A percentile compares a stretch with the other conserved stretches of the same genome.
These are phyloP conservation scores for Penaeus indicus DNA, from an alignment of 1,140 invertebrate species.

Conservation along the genomic window DNA sequence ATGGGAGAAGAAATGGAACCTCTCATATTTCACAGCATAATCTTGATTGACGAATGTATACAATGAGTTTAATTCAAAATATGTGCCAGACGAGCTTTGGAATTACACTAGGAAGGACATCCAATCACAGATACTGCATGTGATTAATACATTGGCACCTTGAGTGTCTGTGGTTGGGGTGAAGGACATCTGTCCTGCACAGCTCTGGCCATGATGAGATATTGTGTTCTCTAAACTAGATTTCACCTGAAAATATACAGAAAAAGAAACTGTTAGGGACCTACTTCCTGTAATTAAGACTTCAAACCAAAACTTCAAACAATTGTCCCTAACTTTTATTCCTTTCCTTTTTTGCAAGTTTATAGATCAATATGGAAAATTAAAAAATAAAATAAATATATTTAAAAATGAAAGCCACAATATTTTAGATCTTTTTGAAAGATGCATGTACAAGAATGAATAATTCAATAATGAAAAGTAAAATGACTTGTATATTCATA, in stretches of 20 bases:
- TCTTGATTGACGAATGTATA: not conserved
- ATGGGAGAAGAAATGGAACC: no score
- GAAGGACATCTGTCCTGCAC: slow-evolving; percentile 44
- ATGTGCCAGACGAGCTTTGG: not conserved
- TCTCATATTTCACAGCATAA: not conserved
- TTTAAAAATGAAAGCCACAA: no score
- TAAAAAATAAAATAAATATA: no score
- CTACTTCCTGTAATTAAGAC: not conserved
- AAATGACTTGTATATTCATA: no score
- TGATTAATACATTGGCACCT: slow-evolving; percentile 49
- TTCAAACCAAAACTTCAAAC: not conserved
- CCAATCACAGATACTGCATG: slow-evolving; percentile 52
- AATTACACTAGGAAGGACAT: slow-evolving; percentile 45
- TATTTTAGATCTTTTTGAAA: no score
- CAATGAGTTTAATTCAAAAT: not conserved
- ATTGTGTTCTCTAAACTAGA: slow-evolving; percentile 52
- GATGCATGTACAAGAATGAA: no score
- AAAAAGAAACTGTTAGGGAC: not conserved
- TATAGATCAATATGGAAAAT: no score
- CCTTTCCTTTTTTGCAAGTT: no score
- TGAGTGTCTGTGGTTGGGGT: slow-evolving; percentile 51
- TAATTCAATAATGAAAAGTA: no score
- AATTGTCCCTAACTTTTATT: no score
- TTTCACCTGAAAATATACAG: slow-evolving; percentile 41
- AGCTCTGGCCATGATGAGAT: slow-evolving; percentile 45